phyloP scores from a whole-genome alignment of 2,113 vertebrate genomes.

The Rhizomys pruinosus region DNA sequence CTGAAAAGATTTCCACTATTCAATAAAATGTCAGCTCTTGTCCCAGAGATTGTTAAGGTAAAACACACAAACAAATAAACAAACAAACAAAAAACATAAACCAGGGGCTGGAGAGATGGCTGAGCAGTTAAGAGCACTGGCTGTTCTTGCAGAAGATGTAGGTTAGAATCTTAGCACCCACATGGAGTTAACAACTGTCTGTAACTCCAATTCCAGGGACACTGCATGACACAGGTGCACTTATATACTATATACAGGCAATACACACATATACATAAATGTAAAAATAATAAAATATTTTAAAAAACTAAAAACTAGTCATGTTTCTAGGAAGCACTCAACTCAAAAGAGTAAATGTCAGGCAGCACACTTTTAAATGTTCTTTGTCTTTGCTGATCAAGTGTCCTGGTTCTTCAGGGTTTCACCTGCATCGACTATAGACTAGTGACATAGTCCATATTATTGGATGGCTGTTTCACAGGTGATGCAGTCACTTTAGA shows the following conservation, averaged over 20 bases:
- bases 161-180: no score
- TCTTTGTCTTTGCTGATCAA: not conserved
- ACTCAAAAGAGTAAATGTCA: not conserved
- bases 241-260: no score
- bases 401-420: not conserved
- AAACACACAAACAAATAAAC: no score
- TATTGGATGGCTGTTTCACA: not conserved
- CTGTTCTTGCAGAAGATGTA: no score
- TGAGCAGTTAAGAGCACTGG: no score
- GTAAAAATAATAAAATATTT: no score
- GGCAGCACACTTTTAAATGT: not conserved
- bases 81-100: no score
- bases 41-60: not conserved
- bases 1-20: conserved; percentile 49
- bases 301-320: not conserved
- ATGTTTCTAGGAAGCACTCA: not conserved
- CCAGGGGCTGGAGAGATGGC: no score
- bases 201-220: no score
- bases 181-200: no score
- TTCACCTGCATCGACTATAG: not conserved
- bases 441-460: not conserved
- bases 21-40: not conserved
- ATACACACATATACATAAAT: no score
- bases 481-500: not conserved
- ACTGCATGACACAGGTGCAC: no score